Evolutionary conservation across 92 coral and sea anemone genomes (phyloP).

Genomic region (Umimayanthus kanabou): DNA sequence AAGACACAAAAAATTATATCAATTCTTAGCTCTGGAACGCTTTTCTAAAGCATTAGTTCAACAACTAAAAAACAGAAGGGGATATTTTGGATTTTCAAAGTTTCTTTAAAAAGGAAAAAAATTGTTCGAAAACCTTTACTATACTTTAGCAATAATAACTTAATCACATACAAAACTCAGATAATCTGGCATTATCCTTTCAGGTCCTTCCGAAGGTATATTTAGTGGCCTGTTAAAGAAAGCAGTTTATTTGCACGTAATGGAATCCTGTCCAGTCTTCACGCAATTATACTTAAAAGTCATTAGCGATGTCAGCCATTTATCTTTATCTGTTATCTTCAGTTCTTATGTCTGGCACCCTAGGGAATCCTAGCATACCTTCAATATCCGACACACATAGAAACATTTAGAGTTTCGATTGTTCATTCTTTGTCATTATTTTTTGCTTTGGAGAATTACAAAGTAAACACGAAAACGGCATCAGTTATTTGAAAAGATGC

Average conservation of each 20-base stretch:
- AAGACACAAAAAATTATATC: no score
- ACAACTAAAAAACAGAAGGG: no score
- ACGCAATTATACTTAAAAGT: slow-evolving; percentile 7
- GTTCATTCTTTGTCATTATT: background rate
- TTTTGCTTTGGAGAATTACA: background rate
- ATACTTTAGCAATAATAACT: background rate
- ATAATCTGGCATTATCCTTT: slow-evolving; percentile 30
- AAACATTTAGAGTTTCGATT: background rate
- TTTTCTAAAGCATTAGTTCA: no score
- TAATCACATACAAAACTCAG: background rate
- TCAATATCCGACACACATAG: background rate
- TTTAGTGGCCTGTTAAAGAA: slow-evolving; percentile 10
- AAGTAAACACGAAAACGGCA: background rate
- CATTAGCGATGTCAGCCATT: slow-evolving; percentile 22
- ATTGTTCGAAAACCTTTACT: no score
- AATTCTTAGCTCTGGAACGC: no score
- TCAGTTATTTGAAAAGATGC: background rate
- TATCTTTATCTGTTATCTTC: slow-evolving; percentile 26
- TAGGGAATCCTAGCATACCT: slow-evolving; percentile 12
- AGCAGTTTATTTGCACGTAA: background rate
- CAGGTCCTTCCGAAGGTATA: background rate
- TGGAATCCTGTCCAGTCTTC: background rate
- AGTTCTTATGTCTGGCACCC: background rate
- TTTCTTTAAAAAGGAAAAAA: no score
- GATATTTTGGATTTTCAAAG: no score